Conservation (phyloP, 2,113 vertebrate species). For the Chionodraco myersi region DNA sequence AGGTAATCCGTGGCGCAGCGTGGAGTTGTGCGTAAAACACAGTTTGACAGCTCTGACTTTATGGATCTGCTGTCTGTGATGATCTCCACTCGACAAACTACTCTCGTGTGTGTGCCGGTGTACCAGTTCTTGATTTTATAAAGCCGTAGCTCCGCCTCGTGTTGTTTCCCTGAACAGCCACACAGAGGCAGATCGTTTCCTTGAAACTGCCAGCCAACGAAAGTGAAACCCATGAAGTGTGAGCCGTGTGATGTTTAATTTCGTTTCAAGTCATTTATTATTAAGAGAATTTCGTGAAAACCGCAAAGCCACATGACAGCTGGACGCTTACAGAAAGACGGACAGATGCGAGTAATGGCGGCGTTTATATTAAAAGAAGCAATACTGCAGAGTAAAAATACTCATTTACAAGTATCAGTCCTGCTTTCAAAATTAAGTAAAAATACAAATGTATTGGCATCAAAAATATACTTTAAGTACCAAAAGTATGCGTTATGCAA, state of each 20-base stretch:
- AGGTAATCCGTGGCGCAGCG: neutral
- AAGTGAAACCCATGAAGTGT: slow-evolving; percentile 54
- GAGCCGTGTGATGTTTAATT: too few relatives aligned
- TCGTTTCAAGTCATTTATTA: neutral
- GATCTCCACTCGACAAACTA: too few relatives aligned
- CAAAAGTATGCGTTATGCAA: too few relatives aligned
- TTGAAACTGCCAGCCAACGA: slow-evolving; percentile 37
- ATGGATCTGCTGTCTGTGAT: too few relatives aligned
- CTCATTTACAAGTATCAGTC: too few relatives aligned
- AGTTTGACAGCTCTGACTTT: neutral
- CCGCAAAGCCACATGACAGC: slow-evolving; percentile 47
- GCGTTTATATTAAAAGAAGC: neutral
- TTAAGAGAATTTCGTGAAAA: slow-evolving; percentile 8
- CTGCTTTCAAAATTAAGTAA: too few relatives aligned
- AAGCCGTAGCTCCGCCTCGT: neutral
- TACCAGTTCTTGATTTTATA: neutral
- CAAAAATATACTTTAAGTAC: too few relatives aligned
- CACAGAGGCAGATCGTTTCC: neutral
- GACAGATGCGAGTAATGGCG: neutral
- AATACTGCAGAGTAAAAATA: too few relatives aligned
- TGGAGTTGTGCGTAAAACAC: fast-evolving
- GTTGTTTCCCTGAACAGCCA: neutral
- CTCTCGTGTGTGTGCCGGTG: neutral
- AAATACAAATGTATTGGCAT: too few relatives aligned
- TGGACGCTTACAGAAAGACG: slow-evolving; percentile 34